Evolutionary conservation across 2,113 vertebrate species (phyloP), one percentile per base, ranked within the genome.

Genomic region (Saguinus imperator): DNA sequence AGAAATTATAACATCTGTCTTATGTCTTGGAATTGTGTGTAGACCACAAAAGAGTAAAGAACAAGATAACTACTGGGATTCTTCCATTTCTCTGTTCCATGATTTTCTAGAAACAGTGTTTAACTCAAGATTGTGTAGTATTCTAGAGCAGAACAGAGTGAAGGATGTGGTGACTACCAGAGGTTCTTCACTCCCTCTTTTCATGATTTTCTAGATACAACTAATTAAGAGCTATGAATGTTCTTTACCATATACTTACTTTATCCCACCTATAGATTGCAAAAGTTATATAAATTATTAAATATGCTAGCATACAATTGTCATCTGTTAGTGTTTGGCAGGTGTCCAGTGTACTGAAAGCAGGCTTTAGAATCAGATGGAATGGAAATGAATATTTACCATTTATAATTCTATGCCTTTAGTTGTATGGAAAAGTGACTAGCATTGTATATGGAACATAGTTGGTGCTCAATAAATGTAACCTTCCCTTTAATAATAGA

Each of bases 401-500:
- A 68, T 1, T 45, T 87, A 57, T 8, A 58, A 85, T 18, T 43
- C 25, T 27, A 77, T 40, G 45, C 6, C n/a, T 80, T 83, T 80
- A 87, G 72, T 29, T 95, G 57, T 94, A 89, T 61, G 50, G 14
- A 95, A 90, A 87, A 90, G 18, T 70, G 37, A 89, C 16, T 90
- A 90, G 80, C 35, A 96, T 2, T 84, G 35, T 76, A 76, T 37
- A 87, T 68, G 52, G 37, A 88, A 82, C 35, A 79, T 43, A 91
- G 85, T 7, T 91, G 37, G 40, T 96, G 20, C 52, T 94, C 66
- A 86, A 10, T 61, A 86, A 94, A 72, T 80, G 21, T 37, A 87
- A 82, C 17, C 77, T 82, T 86, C 43, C 55, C 55, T 92, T 90
- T 57, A 89, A 75, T 70, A 94, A 93, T 0, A 77, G 17, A 89